Base-by-base conservation (phyloP, 2,888 invertebrate species). In the Ichneumon xanthorius region DNA sequence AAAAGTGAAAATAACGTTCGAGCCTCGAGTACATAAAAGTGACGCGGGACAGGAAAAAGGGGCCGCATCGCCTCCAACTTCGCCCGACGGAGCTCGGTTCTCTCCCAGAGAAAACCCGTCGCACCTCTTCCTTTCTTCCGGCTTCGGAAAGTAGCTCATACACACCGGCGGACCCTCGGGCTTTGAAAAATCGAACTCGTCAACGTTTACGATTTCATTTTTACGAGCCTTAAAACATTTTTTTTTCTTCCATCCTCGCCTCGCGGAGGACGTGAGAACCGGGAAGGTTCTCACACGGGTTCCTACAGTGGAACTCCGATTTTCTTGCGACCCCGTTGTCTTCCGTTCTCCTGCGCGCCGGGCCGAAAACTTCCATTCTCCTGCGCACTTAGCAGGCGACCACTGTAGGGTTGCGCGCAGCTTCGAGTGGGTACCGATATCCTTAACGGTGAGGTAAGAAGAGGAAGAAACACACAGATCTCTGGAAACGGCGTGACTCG, bases 1-100 rank as follows among this genome's bases (percentile, higher is more conserved):
- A 82, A 87, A 85, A 86, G 81, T 79, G 81, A 83, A 86, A 86
- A 80, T 85, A 86, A 84, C 78, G 84, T 76, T 77, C 77, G 68
- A 37, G 26, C 63, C 61, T 67, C 73, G 63, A 84, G 84, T 68
- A 77, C 77, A 87, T 86, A 84, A 87, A 87, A 81, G 79, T 65
- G 37, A 33, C 22, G 50, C 63, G 72, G 50, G 16, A 61, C 16
- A 61, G n/a, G n/a, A 16, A 61, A 33, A 77, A 40, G 30, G n/a
- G 50, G 37, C 33, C 37, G 50, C 68, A 55, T 37, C 61, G 68
- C 73, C 76, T 30, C 73, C 70, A 58, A 63, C 72, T n/a, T 67
- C 50, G 55, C 63, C 58, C 77, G 63, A 76, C 72, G 26, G 33
- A 33, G 33, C 33, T 1, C 30, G 16, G 16, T 16, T 16, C 30